Percentiles rank a stretch among this genome's conserved stretches.
Evolutionary conservation across 1,140 invertebrate genomes (phyloP).

Genomic region (Lordiphosa collinella): DNA sequence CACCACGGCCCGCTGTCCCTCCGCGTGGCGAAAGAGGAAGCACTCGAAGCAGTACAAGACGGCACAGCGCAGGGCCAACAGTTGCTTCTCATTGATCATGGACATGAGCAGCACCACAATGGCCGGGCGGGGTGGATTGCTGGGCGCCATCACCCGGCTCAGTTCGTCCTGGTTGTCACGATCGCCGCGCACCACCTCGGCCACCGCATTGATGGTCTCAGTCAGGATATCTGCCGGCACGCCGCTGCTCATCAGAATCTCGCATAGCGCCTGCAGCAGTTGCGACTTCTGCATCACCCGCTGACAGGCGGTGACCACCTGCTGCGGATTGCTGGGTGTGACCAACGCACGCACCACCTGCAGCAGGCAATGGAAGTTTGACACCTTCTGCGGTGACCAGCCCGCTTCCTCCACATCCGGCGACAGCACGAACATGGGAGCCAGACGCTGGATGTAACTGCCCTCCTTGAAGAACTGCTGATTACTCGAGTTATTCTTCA

Average conservation of each 20-base stretch:
- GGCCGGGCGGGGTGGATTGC: slow-evolving; percentile 93
- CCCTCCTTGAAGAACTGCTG: slow-evolving; percentile 99
- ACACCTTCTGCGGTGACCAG: slow-evolving; percentile 97
- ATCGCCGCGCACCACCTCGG: slow-evolving; percentile 96
- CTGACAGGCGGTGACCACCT: slow-evolving; percentile 89
- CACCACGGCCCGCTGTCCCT: slow-evolving; percentile 92
- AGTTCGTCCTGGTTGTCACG: slow-evolving; percentile 95
- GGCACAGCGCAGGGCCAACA: slow-evolving; percentile 93
- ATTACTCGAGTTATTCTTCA: slow-evolving; percentile 98
- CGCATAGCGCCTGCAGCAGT: slow-evolving; percentile 90
- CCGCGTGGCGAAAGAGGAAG: slow-evolving; percentile 95
- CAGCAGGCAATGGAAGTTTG: slow-evolving; percentile 95
- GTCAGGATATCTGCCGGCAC: slow-evolving; percentile 97
- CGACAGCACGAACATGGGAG: slow-evolving; percentile 91
- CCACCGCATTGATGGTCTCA: slow-evolving; percentile 97
- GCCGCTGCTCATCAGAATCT: slow-evolving; percentile 96
- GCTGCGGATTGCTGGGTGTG: slow-evolving; percentile 91
- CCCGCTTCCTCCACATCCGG: slow-evolving; percentile 86
- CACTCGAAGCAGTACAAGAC: slow-evolving; percentile 99
- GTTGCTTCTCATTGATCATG: slow-evolving; percentile 99
- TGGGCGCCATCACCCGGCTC: slow-evolving; percentile 94
- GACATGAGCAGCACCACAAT: slow-evolving; percentile 98
- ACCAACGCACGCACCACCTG: slow-evolving; percentile 94
- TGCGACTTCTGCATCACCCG: slow-evolving; percentile 92
- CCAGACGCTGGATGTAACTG: slow-evolving; percentile 93